phyloP scores from a whole-genome alignment of 2,888 invertebrate species.

The Leptinotarsa rubiginosa region DNA sequence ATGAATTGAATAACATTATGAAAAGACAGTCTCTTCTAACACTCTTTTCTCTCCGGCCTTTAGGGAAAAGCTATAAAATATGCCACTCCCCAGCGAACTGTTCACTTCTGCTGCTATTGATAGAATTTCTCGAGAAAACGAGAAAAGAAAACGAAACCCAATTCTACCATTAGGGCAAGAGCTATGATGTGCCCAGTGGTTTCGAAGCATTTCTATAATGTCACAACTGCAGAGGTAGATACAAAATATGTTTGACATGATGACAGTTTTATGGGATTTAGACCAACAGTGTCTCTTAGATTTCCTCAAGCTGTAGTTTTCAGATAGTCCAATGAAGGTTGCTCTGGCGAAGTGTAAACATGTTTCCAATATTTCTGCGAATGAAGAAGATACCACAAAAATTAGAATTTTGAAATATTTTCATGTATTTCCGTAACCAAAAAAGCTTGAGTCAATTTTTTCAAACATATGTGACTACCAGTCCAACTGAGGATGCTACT shows the following conservation, averaged over 20 bases:
- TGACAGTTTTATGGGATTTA: conserved; percentile 64
- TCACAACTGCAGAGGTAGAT: conserved; percentile 62
- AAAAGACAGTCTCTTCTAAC: conserved; percentile 37
- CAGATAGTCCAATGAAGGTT: no score
- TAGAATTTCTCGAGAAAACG: conserved; percentile 63
- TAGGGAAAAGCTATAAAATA: conserved; percentile 63
- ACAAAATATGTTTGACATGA: conserved; percentile 63
- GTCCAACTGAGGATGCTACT: no score
- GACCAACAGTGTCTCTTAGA: conserved; percentile 63
- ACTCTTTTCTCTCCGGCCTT: conserved; percentile 53
- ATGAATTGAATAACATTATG: no score
- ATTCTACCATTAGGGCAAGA: conserved; percentile 66
- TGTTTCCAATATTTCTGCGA: no score
- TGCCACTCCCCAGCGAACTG: conserved; percentile 73
- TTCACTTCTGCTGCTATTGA: conserved; percentile 71
- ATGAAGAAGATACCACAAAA: no score
- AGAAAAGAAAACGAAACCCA: conserved; percentile 57
- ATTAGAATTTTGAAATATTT: no score
- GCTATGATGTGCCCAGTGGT: conserved; percentile 76
- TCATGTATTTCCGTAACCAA: no score
- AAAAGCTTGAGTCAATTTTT: no score
- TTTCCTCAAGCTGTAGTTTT: conserved; percentile 63
- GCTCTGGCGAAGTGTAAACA: no score
- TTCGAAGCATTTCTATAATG: conserved; percentile 66
- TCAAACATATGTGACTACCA: no score